These are phyloP conservation scores for Alethe diademata DNA, from an alignment of 2,113 vertebrate genomes.

Conservation along the genomic window DNA sequence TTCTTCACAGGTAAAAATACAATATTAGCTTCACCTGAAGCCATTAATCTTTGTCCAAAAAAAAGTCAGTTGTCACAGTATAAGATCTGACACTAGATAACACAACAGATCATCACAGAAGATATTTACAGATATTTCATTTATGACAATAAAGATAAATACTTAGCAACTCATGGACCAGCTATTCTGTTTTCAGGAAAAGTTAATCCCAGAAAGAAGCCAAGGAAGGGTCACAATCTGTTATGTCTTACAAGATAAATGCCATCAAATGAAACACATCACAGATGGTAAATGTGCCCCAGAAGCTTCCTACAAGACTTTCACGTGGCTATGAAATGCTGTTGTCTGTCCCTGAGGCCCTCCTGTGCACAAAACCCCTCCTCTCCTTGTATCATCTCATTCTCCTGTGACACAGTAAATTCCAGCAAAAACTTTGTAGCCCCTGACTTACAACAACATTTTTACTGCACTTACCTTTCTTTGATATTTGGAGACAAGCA, in stretches of 20 bases:
- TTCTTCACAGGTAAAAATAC: slow-evolving; percentile 48
- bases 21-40: not conserved
- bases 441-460: not conserved
- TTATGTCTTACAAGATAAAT: not conserved
- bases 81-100: slow-evolving; percentile 26
- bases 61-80: not conserved
- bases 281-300: not conserved
- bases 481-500: not conserved
- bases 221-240: not conserved
- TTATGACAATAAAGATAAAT: slow-evolving; percentile 32
- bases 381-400: accelerated
- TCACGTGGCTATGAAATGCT: not conserved
- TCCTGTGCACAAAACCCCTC: not conserved
- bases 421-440: not conserved
- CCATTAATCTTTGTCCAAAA: slow-evolving; percentile 22
- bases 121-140: slow-evolving; percentile 14
- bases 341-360: not conserved
- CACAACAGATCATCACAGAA: slow-evolving; percentile 15
- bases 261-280: not conserved
- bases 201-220: not conserved
- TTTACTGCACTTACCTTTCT: not conserved
- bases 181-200: not conserved
- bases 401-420: not conserved
- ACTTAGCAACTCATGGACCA: not conserved
- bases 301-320: not conserved